Conservation (phyloP, 2,113 vertebrate species). For the Tenebrosternarchus preto region DNA sequence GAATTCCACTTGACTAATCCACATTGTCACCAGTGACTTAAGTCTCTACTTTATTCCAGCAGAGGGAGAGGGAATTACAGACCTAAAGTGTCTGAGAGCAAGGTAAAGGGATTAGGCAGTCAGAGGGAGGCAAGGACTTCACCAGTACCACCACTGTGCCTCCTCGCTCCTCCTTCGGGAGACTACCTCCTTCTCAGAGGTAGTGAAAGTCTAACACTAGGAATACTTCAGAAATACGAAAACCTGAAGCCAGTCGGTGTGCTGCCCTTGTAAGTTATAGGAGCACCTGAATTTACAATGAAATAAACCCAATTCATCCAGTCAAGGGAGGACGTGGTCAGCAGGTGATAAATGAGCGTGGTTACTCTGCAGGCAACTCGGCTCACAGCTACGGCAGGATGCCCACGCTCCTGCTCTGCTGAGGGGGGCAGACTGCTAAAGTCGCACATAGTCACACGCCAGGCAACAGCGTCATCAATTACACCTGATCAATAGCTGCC, state of each 20-base stretch:
- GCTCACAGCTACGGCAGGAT: constrained; percentile 29
- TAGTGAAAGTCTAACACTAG: constrained; percentile 1
- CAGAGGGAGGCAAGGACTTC: constrained; percentile 26
- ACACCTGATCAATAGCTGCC: not conserved
- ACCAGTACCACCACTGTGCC: constrained; percentile 34
- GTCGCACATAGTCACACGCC: constrained; percentile 5
- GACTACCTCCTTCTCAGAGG: constrained; percentile 1
- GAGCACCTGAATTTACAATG: constrained; percentile 7
- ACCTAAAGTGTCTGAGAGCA: constrained; percentile 73
- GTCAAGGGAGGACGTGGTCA: constrained; percentile 3
- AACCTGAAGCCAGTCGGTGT: not conserved
- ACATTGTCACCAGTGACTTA: constrained; percentile 65
- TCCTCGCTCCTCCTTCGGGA: constrained; percentile 37
- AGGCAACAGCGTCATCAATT: not conserved
- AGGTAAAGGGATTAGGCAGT: constrained; percentile 69
- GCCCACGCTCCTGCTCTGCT: not conserved
- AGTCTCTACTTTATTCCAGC: constrained; percentile 67
- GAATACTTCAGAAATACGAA: not conserved
- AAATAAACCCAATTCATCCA: not conserved
- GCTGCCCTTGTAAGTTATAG: not conserved
- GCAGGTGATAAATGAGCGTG: constrained; percentile 20
- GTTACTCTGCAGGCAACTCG: constrained; percentile 10
- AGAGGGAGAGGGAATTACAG: constrained; percentile 74
- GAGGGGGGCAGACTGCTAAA: constrained; percentile 13
- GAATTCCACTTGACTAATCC: constrained; percentile 68